Percentiles rank a stretch among this genome's conserved stretches.
Evolutionary conservation across 2,888 invertebrate species (phyloP).

Genomic region (Andrena praecox): DNA sequence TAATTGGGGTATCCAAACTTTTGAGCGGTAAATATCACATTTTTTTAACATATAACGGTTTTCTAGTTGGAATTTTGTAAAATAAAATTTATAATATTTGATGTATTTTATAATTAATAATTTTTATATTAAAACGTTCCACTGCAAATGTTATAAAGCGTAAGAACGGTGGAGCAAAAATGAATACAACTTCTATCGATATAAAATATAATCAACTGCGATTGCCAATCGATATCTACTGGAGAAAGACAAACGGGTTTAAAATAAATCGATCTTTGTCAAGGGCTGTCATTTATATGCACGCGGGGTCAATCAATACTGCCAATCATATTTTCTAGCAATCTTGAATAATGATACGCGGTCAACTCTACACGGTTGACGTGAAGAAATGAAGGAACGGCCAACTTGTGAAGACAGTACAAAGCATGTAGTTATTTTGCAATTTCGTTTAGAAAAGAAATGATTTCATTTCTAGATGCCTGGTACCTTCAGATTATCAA

Average conservation of each 20-base stretch:
- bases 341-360: conserved; percentile 37
- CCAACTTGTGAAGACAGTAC: background rate
- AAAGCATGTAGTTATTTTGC: background rate
- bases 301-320: conserved; percentile 16
- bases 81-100: too few relatives aligned
- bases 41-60: too few relatives aligned
- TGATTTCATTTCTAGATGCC: too few relatives aligned
- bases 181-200: background rate
- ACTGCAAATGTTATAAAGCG: too few relatives aligned
- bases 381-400: background rate
- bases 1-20: too few relatives aligned
- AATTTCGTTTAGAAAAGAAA: background rate
- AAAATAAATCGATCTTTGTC: conserved; percentile 40
- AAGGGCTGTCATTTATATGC: conserved; percentile 21
- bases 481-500: too few relatives aligned
- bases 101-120: too few relatives aligned
- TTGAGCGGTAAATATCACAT: too few relatives aligned
- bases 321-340: conserved; percentile 29
- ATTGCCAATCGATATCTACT: conserved; percentile 9
- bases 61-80: too few relatives aligned
- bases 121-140: background rate
- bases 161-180: background rate
- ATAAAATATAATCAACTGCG: background rate
- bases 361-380: conserved; percentile 1
- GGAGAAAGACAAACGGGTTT: conserved; percentile 29